Evolutionary conservation across 2,888 invertebrate species (phyloP).

Genomic region (Carterocephalus palaemon): DNA sequence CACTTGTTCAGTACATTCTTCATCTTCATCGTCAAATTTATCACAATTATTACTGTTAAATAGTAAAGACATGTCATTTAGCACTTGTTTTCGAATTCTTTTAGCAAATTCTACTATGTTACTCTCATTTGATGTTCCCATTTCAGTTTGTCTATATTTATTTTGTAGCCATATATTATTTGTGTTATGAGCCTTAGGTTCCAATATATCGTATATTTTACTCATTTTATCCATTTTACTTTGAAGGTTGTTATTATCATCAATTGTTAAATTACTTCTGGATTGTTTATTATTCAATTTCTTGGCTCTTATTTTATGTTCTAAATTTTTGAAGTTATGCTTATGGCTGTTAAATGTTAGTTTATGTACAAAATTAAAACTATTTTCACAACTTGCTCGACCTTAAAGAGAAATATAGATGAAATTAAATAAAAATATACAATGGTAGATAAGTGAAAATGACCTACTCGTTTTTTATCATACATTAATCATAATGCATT

Average conservation of each 20-base stretch:
- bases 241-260: background rate
- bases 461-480: no score
- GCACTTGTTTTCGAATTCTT: conserved; percentile 10
- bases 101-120: conserved; percentile 9
- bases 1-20: background rate
- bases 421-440: no score
- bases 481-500: no score
- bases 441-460: no score
- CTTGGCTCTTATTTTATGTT: background rate
- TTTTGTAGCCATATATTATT: background rate
- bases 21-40: background rate
- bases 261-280: background rate
- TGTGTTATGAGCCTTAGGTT: background rate
- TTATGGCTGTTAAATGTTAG: conserved; percentile 16
- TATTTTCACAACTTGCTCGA: background rate
- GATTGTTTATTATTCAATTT: background rate
- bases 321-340: background rate
- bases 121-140: background rate
- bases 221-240: background rate
- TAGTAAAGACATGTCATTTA: conserved; percentile 7
- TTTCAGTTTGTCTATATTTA: background rate
- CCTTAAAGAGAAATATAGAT: no score
- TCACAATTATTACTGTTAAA: background rate
- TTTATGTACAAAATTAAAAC: background rate
- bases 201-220: background rate